Evolutionary conservation across 2,888 invertebrate genomes (phyloP), one percentile per base, ranked within the genome.

Genomic region (Zaprionus lineosus): DNA sequence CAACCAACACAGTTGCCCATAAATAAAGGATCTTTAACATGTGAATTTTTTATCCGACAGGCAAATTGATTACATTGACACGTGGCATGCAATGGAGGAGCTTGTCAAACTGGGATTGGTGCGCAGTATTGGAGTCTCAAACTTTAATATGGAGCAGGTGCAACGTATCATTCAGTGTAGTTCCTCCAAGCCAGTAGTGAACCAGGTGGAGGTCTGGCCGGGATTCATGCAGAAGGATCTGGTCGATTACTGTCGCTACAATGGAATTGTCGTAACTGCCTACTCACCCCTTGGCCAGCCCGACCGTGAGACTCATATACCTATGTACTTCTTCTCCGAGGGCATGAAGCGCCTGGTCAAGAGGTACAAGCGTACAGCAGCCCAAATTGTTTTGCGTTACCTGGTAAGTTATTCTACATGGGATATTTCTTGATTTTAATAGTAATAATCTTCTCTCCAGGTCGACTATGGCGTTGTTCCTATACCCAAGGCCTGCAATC

Each of bases 211-310:
- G 61, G 74, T 89, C 21, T 88, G 89, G 82, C 88, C 89, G 0
- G 88, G 82, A 1, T 86, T 89, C 19, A 88, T 88, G 79, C 88
- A 89, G 36, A 86, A 86, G 14, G 92, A 93, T 19, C 88, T 96
- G 2, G 92, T 94, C 0, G 90, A 93, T 1, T 95, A 93, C 83
- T 94, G 95, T 86, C 91, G 92, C 31, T 87, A 91, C 2, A 91
- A 92, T 26, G 90, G 91, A 43, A 94, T 97, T 44, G 89, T 91
- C 0, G 91, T 96, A 53, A 93, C 91, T 84, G 95, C 91, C 0
- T 96, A 94, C 89, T 93, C 94, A 37, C 95, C 95, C 0, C 91
- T 96, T 46, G 96, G 95, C 8, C 91, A 92, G 33, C 92, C 92
- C 1, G 88, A 91, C 87, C 92, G 93, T 0, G 89, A 91, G 0